Evolutionary conservation across 2,797 vertebrate genomes (phyloP), one percentile per base, ranked within the genome.

Genomic region (Neosalanx taihuensis): DNA sequence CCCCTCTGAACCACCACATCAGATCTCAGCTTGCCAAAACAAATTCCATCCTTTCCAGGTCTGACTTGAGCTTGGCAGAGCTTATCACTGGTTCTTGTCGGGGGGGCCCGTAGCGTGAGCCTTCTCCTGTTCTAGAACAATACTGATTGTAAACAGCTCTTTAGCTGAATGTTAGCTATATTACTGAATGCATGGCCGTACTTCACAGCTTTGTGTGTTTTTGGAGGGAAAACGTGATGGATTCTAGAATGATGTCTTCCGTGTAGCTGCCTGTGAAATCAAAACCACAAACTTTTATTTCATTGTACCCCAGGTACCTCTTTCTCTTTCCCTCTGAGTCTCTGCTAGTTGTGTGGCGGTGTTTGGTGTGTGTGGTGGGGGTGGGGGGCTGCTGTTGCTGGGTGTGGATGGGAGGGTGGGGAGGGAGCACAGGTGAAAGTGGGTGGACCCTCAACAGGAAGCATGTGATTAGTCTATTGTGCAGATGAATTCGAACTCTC

Each of bases 371-470:
- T 20, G 75, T 60, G 6, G 56, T 17, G 72, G 18, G 51, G 51
- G 51, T 17, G 51, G 51, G 46, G 62, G 15, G 1, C 37, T 69
- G 60, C 5, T 71, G 17, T 31, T 62, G 69, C 51, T 26, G 9
- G n/a, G 30, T 63, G 30, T 33, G 30, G 17, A 15, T 64, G 62
- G 18, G 15, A 5, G 33, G 81, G 84, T 83, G 84, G 83, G 82
- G 1, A 13, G 72, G 71, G 76, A 79, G 79, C 73, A 80, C 76
- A 87, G 82, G 89, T 90, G 85, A 90, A 86, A 80, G 73, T 74
- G 79, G 81, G 76, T 82, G 74, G 61, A 80, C 65, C 65, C 86
- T 87, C 86, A 87, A 84, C 84, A 90, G 91, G 91, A 92, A 91
- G 87, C 0, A 64, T 81, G 79, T 79, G 80, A 91, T 90, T 86